Base-by-base conservation (phyloP, 2,113 vertebrate genomes). In the Heliornis fulica region DNA sequence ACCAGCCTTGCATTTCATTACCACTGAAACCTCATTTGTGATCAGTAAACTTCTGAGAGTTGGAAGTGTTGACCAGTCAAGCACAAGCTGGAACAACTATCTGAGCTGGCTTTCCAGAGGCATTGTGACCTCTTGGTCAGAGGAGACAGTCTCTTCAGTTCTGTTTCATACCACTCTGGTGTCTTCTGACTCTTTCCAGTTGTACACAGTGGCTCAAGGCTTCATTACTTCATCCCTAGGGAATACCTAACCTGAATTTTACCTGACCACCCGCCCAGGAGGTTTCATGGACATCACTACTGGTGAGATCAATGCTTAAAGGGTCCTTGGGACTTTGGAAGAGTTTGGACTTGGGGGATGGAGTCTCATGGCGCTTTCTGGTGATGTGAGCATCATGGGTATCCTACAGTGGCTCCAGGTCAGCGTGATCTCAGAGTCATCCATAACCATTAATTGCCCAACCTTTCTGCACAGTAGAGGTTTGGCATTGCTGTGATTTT, bases 351-450 rank as follows among this genome's bases (percentile, higher is more conserved):
- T 70, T 56, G 15, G 19, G 40, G 16, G 25, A 51, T 50, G 53
- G 40, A 60, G 13, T 36, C 59, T 71, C 18, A 10, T 3, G 9
- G 16, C 21, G 71, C 41, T 38, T 63, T 41, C 28, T 53, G 57
- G 28, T n/a, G 51, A 41, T 0, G 0, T 0, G 12, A 75, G n/a
- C 43, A 38, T n/a, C 63, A 8, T 15, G 5, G 25, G 8, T 9
- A 36, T 8, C n/a, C 50, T 28, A 2, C 7, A 34, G 43, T 5
- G 3, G 15, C 43, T 64, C 60, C 48, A 45, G 12, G 25, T 60
- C 21, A 40, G 48, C 7, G 38, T 13, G 15, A 76, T 36, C 46
- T 75, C 74, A 32, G 46, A 13, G 51, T 41, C 18, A 10, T 25
- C 81, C 45, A 9, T 8, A 66, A 10, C n/a, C 16, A 18, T 28